phyloP scores from a whole-genome alignment of 2,113 vertebrate species.

The Opisthocomus hoazin region DNA sequence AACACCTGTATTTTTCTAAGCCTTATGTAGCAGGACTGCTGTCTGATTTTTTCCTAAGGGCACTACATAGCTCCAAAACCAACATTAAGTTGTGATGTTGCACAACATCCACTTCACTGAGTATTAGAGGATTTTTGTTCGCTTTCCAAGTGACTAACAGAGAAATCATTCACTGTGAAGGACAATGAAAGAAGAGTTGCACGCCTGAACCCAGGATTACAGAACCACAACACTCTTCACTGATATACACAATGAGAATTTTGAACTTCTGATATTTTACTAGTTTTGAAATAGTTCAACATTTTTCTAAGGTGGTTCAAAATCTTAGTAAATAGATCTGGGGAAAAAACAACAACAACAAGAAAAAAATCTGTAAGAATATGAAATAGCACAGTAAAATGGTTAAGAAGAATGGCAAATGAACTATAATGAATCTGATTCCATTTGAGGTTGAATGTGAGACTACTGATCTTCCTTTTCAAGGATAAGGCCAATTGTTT shows the following conservation, averaged over 20 bases:
- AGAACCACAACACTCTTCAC: background rate
- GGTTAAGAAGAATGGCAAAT: background rate
- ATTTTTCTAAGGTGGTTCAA: background rate
- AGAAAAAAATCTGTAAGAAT: rapidly evolving
- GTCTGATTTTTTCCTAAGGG: background rate
- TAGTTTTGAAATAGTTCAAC: background rate
- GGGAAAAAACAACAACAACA: background rate
- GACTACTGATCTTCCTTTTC: background rate
- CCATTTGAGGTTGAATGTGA: background rate
- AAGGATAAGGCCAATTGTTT: background rate
- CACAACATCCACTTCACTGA: background rate
- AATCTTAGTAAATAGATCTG: background rate
- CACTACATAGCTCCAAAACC: background rate
- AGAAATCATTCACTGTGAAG: background rate
- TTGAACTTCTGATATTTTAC: background rate
- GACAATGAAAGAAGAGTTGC: background rate
- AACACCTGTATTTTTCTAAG: background rate
- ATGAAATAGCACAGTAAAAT: background rate
- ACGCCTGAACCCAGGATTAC: background rate
- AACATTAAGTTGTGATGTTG: background rate
- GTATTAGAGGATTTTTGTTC: background rate
- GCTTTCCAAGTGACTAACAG: background rate
- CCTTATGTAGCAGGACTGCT: background rate
- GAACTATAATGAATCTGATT: background rate
- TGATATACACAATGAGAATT: background rate